These are phyloP conservation scores for Alauda arvensis DNA, from an alignment of 2,797 vertebrate species.

Conservation along the genomic window DNA sequence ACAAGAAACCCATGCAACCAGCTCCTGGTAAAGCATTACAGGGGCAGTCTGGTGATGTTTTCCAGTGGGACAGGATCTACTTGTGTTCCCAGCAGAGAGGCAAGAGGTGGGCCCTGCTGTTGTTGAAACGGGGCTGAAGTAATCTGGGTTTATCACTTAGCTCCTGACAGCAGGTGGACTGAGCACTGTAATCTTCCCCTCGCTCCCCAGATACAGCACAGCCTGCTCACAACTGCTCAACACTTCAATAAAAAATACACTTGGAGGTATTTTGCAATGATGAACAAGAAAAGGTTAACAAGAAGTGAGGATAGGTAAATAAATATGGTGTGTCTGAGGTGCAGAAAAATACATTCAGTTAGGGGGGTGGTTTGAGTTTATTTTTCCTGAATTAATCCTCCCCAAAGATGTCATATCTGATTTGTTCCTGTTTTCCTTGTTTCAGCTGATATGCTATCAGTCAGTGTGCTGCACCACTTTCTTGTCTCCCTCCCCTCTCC, in stretches of 20 bases:
- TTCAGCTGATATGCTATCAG: background rate
- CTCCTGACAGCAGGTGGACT: background rate
- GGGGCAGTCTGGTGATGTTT: background rate
- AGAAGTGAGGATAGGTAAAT: background rate
- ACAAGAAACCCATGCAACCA: background rate
- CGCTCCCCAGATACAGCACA: background rate
- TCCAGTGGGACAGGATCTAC: background rate
- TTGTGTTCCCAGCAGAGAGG: background rate
- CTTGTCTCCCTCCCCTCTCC: background rate
- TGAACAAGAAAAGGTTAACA: background rate
- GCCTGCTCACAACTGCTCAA: background rate
- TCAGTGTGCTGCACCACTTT: background rate
- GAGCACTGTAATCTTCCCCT: background rate
- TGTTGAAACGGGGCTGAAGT: background rate
- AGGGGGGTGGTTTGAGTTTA: accelerated
- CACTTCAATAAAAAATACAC: background rate
- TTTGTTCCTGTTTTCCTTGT: background rate
- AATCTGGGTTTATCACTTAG: background rate
- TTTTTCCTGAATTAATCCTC: background rate
- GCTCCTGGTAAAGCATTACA: background rate
- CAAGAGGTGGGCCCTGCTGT: background rate
- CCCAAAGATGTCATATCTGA: background rate
- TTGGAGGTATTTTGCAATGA: background rate
- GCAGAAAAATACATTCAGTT: background rate
- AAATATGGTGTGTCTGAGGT: background rate